Conservation (phyloP, 2,797 vertebrate species). For the Salarias fasciatus region DNA sequence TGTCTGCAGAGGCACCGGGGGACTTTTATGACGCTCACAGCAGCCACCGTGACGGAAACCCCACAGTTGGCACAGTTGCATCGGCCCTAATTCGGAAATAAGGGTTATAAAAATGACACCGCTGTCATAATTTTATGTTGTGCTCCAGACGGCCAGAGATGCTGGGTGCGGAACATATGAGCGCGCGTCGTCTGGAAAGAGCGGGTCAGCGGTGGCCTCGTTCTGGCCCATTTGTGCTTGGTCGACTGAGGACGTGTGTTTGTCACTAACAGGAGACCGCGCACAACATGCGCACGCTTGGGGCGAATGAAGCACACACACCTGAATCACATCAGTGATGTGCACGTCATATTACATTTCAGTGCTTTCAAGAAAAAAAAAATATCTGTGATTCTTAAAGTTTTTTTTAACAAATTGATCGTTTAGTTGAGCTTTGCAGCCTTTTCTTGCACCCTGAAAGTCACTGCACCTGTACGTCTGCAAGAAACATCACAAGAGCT, state of each 20-base stretch:
- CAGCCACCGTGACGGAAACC: slow-evolving; percentile 63
- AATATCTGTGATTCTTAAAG: background rate
- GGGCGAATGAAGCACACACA: background rate
- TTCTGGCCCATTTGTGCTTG: slow-evolving; percentile 54
- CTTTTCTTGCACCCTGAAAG: slow-evolving; percentile 4
- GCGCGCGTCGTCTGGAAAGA: slow-evolving; percentile 43
- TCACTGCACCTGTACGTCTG: slow-evolving; percentile 26
- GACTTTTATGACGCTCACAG: slow-evolving; percentile 59
- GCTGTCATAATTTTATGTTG: slow-evolving; percentile 68
- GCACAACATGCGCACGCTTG: slow-evolving; percentile 24
- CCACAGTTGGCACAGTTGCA: slow-evolving; percentile 60
- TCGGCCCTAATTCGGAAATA: slow-evolving; percentile 59
- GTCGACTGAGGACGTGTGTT: slow-evolving; percentile 43
- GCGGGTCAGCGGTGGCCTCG: slow-evolving; percentile 37
- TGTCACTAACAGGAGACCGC: slow-evolving; percentile 35
- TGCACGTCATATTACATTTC: background rate
- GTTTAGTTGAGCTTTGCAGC: slow-evolving; percentile 2
- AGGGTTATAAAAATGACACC: slow-evolving; percentile 70
- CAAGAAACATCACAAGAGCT: slow-evolving; percentile 31
- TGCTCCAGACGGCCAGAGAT: slow-evolving; percentile 35
- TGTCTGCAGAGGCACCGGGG: slow-evolving; percentile 27
- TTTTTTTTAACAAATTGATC: background rate
- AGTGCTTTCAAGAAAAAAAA: background rate
- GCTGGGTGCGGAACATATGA: slow-evolving; percentile 53
- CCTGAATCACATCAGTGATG: slow-evolving; percentile 17